Evolutionary conservation across 1,140 invertebrate species (phyloP), one percentile per base, ranked within the genome.

Genomic region (Neoseiulus cucumeris): DNA sequence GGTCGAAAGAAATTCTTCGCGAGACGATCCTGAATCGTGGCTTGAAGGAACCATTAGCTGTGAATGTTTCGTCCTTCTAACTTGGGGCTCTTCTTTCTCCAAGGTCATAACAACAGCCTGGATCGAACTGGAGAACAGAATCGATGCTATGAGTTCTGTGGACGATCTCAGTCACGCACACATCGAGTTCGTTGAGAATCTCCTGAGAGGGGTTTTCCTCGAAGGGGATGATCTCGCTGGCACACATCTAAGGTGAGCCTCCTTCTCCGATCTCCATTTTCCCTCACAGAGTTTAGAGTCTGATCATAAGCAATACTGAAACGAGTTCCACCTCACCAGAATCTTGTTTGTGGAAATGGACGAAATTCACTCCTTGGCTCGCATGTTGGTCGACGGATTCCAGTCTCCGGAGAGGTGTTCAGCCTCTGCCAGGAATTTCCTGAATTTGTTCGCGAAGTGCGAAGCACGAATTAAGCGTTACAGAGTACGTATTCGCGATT

Each of bases 151-250:
- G 51, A 59, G 14, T 6, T 59, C 51, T 14, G 51, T 59, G 51
- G 51, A 59, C 22, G 51, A 59, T 59, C 51, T 59, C 51, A 59
- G 51, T 25, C 9, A 59, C 22, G 51, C 51, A 25, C 51, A 59
- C 51, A 59, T 29, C 33, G 51, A 25, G 4, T 59, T 59, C 33
- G 51, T 59, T 1, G 51, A 59, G 33, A 18, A 59, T 22, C 51
- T 59, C 9, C 51, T 59, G 14, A 59, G 22, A 59, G 51, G 51
- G 2, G 25, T 59, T 2, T 59, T 59, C 22, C 20, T 59, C 2
- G 51, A 59, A 59, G 51, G 51, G 17, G 51, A 59, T 6, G 51
- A 59, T 25, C 14, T 33, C 25, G 51, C 51, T 18, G 51, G 51
- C 14, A 59, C 14, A 17, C 51, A 59, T 22, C 51, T 59, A 2